Evolutionary conservation across 2,888 invertebrate genomes (phyloP).

Genomic region (Drosophila quasianomalipes): DNA sequence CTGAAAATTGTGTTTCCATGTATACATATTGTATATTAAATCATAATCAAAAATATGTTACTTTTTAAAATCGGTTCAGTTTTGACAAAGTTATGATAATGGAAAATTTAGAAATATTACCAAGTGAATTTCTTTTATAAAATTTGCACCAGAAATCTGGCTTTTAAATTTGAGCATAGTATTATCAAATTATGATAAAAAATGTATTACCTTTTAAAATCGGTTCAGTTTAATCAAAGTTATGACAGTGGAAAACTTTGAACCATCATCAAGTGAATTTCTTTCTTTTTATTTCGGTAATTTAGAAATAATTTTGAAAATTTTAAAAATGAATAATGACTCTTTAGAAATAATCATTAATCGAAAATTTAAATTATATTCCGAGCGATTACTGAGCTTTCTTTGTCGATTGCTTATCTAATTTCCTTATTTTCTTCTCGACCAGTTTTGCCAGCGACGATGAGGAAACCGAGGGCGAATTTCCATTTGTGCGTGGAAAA

Average conservation of each 20-base stretch:
- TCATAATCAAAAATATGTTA: not conserved
- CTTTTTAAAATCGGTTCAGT: not conserved
- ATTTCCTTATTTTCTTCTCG: not conserved
- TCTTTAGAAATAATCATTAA: not conserved
- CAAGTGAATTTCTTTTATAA: not conserved
- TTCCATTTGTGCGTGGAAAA: slow-evolving; percentile 84
- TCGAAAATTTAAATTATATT: not conserved
- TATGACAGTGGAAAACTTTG: not conserved
- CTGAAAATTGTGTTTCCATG: not conserved
- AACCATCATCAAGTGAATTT: not conserved
- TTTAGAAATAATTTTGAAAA: not conserved
- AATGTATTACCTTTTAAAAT: too few species aligned
- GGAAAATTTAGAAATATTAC: not conserved
- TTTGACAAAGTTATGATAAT: not conserved
- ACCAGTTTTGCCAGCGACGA: slow-evolving; percentile 82
- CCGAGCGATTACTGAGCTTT: not conserved
- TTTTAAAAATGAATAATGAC: not conserved
- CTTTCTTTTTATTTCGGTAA: not conserved
- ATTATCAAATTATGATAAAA: too few species aligned
- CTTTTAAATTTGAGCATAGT: too few species aligned
- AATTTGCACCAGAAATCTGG: too few species aligned
- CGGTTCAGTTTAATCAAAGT: not conserved
- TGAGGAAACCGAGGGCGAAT: slow-evolving; percentile 85
- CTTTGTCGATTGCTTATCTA: too few species aligned
- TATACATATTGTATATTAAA: not conserved